These are phyloP conservation scores for Setophaga petechia DNA, from an alignment of 2,113 vertebrate species.

Conservation along the genomic window DNA sequence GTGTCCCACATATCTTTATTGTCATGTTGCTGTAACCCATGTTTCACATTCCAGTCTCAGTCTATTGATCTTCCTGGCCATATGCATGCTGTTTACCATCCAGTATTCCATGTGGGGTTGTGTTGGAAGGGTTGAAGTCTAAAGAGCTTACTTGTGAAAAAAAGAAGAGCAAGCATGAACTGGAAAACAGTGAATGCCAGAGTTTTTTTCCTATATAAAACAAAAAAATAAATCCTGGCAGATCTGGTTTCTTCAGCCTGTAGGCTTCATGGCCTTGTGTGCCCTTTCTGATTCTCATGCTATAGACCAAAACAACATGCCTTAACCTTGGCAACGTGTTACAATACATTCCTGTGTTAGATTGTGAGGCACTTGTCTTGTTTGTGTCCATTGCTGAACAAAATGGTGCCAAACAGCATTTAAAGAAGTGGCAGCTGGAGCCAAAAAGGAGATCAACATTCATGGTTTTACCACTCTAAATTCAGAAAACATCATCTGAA, in stretches of 20 bases:
- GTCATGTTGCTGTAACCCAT: not conserved
- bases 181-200: not conserved
- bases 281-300: slow-evolving; percentile 8
- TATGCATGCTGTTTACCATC: not conserved
- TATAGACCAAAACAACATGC: slow-evolving; percentile 34
- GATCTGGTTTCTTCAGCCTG: not conserved
- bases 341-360: slow-evolving; percentile 2
- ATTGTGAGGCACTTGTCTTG: not conserved
- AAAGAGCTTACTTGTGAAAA: not conserved
- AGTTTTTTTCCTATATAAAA: not conserved
- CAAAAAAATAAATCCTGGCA: not conserved
- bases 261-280: not conserved
- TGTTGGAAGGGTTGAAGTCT: not conserved
- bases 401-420: not conserved
- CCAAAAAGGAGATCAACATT: not conserved
- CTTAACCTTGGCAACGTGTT: not conserved
- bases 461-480: not conserved
- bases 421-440: not conserved
- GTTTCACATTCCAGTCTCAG: not conserved
- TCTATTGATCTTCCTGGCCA: not conserved
- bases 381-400: not conserved
- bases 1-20: not conserved
- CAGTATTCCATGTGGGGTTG: not conserved
- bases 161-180: not conserved
- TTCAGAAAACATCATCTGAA: not conserved